Percentiles rank a stretch among this genome's conserved stretches.
phyloP scores from a whole-genome alignment of 2,888 invertebrate species.

The Stegana nigrithorax region DNA sequence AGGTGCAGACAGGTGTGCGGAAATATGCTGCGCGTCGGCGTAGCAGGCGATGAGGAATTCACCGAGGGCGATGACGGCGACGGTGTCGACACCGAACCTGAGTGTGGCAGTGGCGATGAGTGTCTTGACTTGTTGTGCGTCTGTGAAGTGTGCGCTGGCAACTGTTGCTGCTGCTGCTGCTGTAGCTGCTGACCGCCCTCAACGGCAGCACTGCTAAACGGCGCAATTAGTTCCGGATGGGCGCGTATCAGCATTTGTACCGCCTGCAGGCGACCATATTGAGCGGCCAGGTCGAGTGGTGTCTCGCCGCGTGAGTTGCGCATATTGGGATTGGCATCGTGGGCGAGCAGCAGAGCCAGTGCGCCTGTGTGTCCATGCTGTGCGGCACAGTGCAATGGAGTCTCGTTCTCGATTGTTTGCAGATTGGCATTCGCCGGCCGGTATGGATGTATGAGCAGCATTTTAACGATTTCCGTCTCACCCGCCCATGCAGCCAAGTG shows the following conservation, averaged over 20 bases:
- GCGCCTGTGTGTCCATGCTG: slow-evolving; percentile 92
- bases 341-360: slow-evolving; percentile 83
- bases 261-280: slow-evolving; percentile 86
- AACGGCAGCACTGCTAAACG: slow-evolving; percentile 70
- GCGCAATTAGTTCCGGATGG: slow-evolving; percentile 85
- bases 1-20: slow-evolving; percentile 90
- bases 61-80: slow-evolving; percentile 52
- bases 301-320: slow-evolving; percentile 90
- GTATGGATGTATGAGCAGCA: slow-evolving; percentile 84
- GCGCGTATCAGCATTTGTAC: slow-evolving; percentile 87
- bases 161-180: neutral
- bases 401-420: slow-evolving; percentile 91
- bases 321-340: slow-evolving; percentile 89
- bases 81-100: slow-evolving; percentile 55
- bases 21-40: slow-evolving; percentile 55
- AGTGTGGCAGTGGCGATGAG: slow-evolving; percentile 53
- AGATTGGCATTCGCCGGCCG: slow-evolving; percentile 87
- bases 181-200: slow-evolving; percentile 31
- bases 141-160: neutral
- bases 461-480: slow-evolving; percentile 86
- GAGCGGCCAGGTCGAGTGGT: slow-evolving; percentile 93
- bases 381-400: slow-evolving; percentile 92
- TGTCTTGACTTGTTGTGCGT: slow-evolving; percentile 22
- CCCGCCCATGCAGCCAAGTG: slow-evolving; percentile 97
- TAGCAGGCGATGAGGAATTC: slow-evolving; percentile 45